Evolutionary conservation across 2,797 vertebrate species (phyloP), one percentile per base, ranked within the genome.

Genomic region (Holocentrus rufus): DNA sequence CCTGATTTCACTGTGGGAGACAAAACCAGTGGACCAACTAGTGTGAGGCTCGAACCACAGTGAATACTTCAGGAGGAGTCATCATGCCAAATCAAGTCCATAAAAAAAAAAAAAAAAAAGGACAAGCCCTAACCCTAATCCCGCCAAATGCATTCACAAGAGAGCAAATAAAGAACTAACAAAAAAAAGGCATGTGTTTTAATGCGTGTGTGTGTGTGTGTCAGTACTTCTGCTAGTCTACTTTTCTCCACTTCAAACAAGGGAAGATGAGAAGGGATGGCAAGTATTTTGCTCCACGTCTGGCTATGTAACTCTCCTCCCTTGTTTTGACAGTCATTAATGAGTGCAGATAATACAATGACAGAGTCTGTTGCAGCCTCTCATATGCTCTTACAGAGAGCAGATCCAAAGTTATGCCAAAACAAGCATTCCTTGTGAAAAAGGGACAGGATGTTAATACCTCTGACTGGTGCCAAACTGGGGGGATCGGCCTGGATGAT

Each of bases 381-480:
- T 82, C 74, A 83, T 75, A 76, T 25, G 10, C 22, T 53, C 22
- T 23, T 53, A 53, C 52, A 53, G 79, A 84, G 76, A 78, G 72
- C 79, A 69, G 59, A 64, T 83, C 77, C 69, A 77, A 66, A 74
- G 54, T 67, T 27, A 57, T 71, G 81, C 86, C 87, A 86, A 84
- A 81, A 80, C 80, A 87, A 87, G 84, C 86, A 83, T 86, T 86
- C 84, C 74, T 85, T 78, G 74, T 76, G 65, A 84, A 53, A 65
- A 82, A 82, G 71, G 69, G 77, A 87, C 85, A 85, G 85, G 85
- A 86, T 86, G 84, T 86, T 76, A 87, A 87, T 87, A 80, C 79
- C 58, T 78, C 34, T 61, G 83, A 69, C 76, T 52, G 78, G 65
- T 83, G 81, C 87, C 85, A 88, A 86, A 83, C 72, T 61, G 66